Evolutionary conservation across 2,888 invertebrate species (phyloP), one percentile per base, ranked within the genome.

Genomic region (Tipula unca): DNA sequence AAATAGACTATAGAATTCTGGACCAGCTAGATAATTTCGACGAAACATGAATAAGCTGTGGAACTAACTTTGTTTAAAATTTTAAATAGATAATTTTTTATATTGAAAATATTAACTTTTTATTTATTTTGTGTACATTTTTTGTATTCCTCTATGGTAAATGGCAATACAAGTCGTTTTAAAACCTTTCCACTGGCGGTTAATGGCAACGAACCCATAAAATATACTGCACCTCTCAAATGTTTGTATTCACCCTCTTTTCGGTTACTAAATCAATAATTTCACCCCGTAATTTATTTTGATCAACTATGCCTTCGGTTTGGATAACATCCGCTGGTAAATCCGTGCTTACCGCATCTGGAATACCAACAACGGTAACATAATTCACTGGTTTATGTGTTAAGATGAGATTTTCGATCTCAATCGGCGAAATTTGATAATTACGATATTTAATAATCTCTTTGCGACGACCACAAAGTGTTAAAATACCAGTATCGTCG

Each of bases 401-500:
- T 25, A 85, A 29, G 0, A 90, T 87, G 13, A 89, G 87, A 85
- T 89, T 88, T 85, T 90, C 90, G 25, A 90, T 89, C 86, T 89
- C 89, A 29, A 87, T 87, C 1, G 90, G 90, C 85, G 88, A 89
- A 4, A 89, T 89, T 85, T 89, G 89, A 84, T 88, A 89, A 86
- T 88, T 88, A 84, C 88, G 88, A 85, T 88, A 89, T 86, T 89
- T 90, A 8, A 90, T 88, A 86, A 90, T 88, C 20, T 90, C 90
- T 54, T 88, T 89, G 29, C 88, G 89, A 1, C 90, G 88, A 0
- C 88, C 89, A 85, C 88, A 87, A 6, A 90, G 87, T 84, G 88
- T 88, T 25, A 90, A 85, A 39, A 88, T 89, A 85, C 90, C 90
- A 85, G 89, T 89, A 69, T 89, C 87, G 86, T 91, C 90, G 85